Evolutionary conservation across 2,888 invertebrate genomes (phyloP).

Genomic region (Ctena decussata): DNA sequence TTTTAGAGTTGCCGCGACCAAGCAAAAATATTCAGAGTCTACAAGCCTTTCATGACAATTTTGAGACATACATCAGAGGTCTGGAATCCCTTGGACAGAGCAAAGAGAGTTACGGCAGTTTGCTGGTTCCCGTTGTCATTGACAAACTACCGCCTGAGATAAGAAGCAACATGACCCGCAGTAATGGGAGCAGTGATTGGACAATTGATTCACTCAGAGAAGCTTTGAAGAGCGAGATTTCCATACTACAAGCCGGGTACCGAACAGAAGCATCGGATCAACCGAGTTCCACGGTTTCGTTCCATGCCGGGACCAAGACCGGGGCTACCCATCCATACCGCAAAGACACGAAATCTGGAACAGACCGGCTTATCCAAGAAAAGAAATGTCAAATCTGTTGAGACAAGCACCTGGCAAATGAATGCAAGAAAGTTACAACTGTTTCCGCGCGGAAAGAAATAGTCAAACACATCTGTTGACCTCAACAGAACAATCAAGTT

Average conservation of each 20-base stretch:
- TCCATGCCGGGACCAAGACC: background rate
- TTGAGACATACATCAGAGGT: slow-evolving; percentile 39
- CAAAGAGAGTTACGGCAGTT: slow-evolving; percentile 33
- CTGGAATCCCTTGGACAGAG: slow-evolving; percentile 43
- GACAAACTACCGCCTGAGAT: slow-evolving; percentile 34
- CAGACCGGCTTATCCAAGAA: background rate
- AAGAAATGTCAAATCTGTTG: slow-evolving; percentile 5
- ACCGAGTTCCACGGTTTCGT: background rate
- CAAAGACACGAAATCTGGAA: background rate
- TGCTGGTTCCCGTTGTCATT: slow-evolving; percentile 34
- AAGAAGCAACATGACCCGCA: slow-evolving; percentile 13
- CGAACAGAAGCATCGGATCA: background rate
- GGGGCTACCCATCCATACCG: background rate
- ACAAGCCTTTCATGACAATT: slow-evolving; percentile 33
- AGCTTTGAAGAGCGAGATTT: slow-evolving; percentile 31
- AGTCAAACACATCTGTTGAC: no score
- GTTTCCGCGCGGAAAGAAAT: background rate
- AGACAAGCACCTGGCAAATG: background rate
- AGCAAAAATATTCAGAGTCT: slow-evolving; percentile 4
- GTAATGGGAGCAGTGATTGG: slow-evolving; percentile 19
- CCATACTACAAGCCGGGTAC: slow-evolving; percentile 14
- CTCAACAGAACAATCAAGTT: no score
- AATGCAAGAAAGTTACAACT: background rate
- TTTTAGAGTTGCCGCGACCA: slow-evolving; percentile 27
- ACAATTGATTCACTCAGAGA: slow-evolving; percentile 17